Evolutionary conservation across 2,113 vertebrate genomes (phyloP).

Genomic region (Sigmodon hispidus): DNA sequence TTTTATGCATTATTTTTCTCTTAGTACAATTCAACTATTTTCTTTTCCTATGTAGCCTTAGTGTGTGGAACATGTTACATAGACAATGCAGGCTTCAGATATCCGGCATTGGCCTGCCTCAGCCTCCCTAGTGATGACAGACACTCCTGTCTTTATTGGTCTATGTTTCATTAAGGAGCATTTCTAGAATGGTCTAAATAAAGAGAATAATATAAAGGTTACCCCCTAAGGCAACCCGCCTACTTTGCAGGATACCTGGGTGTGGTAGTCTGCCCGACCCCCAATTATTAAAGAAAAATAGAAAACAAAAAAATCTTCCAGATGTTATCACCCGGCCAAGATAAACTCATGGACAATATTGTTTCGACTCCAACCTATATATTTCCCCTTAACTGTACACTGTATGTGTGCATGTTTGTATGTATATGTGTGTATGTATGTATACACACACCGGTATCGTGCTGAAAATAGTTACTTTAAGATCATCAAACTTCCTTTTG

Average conservation of each 20-base stretch:
- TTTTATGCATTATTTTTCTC: background rate
- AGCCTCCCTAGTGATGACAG: background rate
- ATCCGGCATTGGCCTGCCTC: background rate
- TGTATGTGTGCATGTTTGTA: too few relatives aligned
- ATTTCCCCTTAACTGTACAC: background rate
- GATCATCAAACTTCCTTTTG: background rate
- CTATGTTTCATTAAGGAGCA: background rate
- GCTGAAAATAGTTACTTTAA: background rate
- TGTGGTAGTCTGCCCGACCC: too few relatives aligned
- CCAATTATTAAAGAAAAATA: too few relatives aligned
- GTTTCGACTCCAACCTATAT: background rate
- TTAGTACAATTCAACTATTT: background rate
- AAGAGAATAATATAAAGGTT: background rate
- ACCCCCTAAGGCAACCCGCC: too few relatives aligned
- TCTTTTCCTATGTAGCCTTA: background rate
- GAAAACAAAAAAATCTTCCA: too few relatives aligned
- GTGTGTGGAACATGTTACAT: background rate
- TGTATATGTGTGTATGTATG: background rate
- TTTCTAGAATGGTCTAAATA: background rate
- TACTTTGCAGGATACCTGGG: too few relatives aligned
- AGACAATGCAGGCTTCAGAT: background rate
- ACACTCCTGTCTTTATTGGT: background rate
- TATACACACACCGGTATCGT: too few relatives aligned
- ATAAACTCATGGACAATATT: too few relatives aligned
- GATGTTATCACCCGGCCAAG: background rate